Base-by-base conservation (phyloP, 2,113 vertebrate genomes). In the Mastomys natalensis region DNA sequence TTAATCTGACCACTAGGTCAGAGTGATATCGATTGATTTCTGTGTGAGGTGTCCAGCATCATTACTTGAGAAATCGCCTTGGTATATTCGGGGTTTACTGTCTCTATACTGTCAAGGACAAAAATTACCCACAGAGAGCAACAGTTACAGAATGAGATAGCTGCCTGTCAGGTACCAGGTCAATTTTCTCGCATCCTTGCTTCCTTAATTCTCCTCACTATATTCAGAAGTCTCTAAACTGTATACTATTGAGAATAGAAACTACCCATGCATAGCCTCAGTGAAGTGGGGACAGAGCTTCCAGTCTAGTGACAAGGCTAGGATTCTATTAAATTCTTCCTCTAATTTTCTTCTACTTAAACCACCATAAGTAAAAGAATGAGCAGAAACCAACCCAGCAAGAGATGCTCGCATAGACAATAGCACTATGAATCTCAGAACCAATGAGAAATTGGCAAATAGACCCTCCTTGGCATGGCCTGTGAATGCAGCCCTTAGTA, bases 401-500 rank as follows among this genome's bases (percentile, higher is more conserved):
- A 97, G 82, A 97, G 97, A 94, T 85, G 96, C 4, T 97, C 96
- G 97, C 87, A 87, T 96, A 97, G 95, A 92, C 96, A 90, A 98
- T 93, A 98, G 92, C 92, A 95, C 88, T 96, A 96, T 97, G 98
- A 98, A 98, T 98, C 96, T 95, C 53, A 98, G 96, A 96, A 98
- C 70, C 94, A 97, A 98, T 87, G 96, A 97, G 96, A 98, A 93
- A 97, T 78, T 97, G 93, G 96, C 53, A 97, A 92, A 98, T 97
- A 97, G 98, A 97, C 98, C 96, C 48, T 98, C 97, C 51, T 95
- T 62, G 13, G 2, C 93, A 90, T 95, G 81, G 37, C 97, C 97
- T 64, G 21, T 43, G 43, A 66, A 92, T 37, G 3, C 9, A 89
- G 68, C 48, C 89, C 40, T 92, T 82, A 31, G 58, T 73, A 60